Evolutionary conservation across 2,888 invertebrate species (phyloP).

Genomic region (Pyrochroa serraticornis): DNA sequence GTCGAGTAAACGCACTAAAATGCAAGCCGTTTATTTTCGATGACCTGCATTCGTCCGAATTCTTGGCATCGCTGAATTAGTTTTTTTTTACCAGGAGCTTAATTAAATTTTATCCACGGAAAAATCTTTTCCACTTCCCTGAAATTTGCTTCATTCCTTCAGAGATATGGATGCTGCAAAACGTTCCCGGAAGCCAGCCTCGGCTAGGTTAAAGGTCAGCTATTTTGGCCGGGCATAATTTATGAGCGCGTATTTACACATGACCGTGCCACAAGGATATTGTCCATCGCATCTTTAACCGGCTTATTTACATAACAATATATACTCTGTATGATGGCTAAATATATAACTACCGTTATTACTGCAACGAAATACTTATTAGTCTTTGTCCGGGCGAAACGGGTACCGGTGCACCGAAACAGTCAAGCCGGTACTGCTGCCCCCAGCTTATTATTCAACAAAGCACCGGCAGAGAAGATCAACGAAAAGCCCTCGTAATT

Average conservation of each 20-base stretch:
- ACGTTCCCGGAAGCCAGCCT: too few species aligned
- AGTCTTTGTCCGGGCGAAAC: neutral
- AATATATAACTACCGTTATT: slow-evolving; percentile 3
- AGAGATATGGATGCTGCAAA: neutral
- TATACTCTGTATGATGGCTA: slow-evolving; percentile 1
- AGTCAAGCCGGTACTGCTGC: too few species aligned
- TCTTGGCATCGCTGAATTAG: slow-evolving; percentile 19
- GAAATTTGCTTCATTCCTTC: too few species aligned
- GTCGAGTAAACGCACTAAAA: slow-evolving; percentile 27
- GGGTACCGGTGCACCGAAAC: slow-evolving; percentile 1
- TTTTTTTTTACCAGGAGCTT: neutral
- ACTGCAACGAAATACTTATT: neutral
- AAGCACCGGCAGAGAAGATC: too few species aligned
- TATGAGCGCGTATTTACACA: slow-evolving; percentile 5
- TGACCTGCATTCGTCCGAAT: slow-evolving; percentile 34
- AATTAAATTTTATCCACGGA: too few species aligned
- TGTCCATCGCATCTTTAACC: slow-evolving; percentile 9
- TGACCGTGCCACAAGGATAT: slow-evolving; percentile 8
- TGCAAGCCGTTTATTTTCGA: slow-evolving; percentile 30
- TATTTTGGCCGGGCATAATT: slow-evolving; percentile 9
- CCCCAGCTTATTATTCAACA: too few species aligned
- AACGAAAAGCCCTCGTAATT: too few species aligned
- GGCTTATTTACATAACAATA: slow-evolving; percentile 10
- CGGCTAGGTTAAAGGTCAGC: slow-evolving; percentile 5
- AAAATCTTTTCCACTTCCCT: too few species aligned